phyloP scores from a whole-genome alignment of 2,113 vertebrate genomes.

The Pipra filicauda region DNA sequence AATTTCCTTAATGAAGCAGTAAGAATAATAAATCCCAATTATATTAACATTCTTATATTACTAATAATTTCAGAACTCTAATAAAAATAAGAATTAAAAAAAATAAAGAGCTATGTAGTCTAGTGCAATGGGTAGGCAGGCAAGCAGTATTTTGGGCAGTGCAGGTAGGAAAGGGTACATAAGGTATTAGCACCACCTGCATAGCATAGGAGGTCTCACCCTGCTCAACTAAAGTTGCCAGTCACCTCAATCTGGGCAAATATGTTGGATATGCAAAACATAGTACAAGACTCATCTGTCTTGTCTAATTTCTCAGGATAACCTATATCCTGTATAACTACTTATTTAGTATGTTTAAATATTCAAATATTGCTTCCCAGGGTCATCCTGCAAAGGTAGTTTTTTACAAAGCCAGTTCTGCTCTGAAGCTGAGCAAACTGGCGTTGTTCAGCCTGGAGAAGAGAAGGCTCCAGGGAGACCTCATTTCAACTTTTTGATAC shows the following conservation, averaged over 20 bases:
- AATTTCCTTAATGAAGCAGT: constrained; percentile 35
- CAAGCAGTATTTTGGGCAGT: neutral
- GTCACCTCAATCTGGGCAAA: neutral
- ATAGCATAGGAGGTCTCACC: neutral
- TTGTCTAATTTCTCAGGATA: neutral
- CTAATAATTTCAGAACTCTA: neutral
- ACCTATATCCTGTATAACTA: neutral
- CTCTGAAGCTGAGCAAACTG: neutral
- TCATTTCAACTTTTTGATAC: neutral
- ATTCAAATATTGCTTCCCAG: neutral
- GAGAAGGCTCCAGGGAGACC: neutral
- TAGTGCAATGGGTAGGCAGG: neutral
- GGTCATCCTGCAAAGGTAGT: neutral
- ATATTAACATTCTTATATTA: constrained; percentile 21
- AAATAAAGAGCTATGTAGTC: neutral
- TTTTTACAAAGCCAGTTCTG: neutral
- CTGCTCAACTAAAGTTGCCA: neutral
- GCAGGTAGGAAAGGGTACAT: neutral
- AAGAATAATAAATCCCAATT: constrained; percentile 37
- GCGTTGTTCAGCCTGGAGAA: neutral
- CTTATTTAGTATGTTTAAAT: neutral
- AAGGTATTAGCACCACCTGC: neutral
- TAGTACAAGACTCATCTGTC: neutral
- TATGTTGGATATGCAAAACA: neutral
- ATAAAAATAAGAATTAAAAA: neutral